phyloP scores from a whole-genome alignment of 2,797 vertebrate genomes.

The Myoxocephalus aenaeus region DNA sequence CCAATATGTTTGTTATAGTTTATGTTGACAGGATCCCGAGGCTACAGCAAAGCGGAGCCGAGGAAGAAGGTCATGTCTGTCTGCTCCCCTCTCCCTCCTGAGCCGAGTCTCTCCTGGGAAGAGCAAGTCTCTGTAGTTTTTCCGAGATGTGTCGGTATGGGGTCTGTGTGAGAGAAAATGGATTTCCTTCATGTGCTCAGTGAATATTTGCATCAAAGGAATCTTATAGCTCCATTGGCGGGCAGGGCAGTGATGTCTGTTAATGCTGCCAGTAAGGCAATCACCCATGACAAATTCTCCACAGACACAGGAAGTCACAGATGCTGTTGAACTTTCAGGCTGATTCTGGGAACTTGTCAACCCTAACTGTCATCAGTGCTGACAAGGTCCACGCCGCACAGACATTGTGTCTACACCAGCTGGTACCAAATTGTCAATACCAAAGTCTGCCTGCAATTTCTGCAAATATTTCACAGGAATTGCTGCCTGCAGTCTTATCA shows the following conservation, averaged over 20 bases:
- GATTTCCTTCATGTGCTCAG: conserved; percentile 64
- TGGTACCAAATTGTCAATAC: conserved; percentile 47
- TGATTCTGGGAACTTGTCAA: conserved; percentile 67
- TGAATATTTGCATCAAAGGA: conserved; percentile 72
- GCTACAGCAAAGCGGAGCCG: conserved; percentile 31
- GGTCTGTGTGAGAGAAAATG: conserved; percentile 53
- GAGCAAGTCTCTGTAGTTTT: conserved; percentile 51
- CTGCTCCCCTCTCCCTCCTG: conserved; percentile 38
- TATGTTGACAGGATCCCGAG: conserved; percentile 58
- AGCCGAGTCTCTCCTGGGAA: conserved; percentile 56
- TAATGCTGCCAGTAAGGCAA: conserved; percentile 66
- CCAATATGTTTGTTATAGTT: conserved; percentile 46
- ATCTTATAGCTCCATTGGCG: conserved; percentile 44
- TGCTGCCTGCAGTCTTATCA: conserved; percentile 18
- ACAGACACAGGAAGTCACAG: conserved; percentile 60
- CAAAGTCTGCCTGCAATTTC: conserved; percentile 40
- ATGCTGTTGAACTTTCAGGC: conserved; percentile 63
- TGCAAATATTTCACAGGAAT: conserved; percentile 27
- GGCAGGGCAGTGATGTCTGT: conserved; percentile 56
- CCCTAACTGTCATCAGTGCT: conserved; percentile 54
- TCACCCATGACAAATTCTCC: conserved; percentile 64
- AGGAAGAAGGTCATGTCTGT: conserved; percentile 59
- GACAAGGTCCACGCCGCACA: conserved; percentile 57
- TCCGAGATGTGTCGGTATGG: conserved; percentile 44
- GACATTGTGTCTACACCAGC: conserved; percentile 50